A percentile compares a stretch with the other conserved stretches of the same genome.
Evolutionary conservation across 2,888 invertebrate species (phyloP).

Genomic region (Bugulina stolonifera): DNA sequence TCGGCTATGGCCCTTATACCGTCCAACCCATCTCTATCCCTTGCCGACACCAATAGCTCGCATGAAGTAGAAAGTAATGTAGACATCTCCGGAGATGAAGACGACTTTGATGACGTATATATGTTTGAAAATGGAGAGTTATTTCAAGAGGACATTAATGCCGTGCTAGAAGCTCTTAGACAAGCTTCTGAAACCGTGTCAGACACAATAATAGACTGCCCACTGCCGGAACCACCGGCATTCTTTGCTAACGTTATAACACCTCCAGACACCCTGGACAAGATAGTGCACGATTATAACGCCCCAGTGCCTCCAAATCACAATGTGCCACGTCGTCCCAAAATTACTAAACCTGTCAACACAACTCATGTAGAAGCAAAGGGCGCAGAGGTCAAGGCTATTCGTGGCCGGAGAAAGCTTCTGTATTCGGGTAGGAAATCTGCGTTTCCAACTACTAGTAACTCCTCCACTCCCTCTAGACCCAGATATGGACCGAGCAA

Average conservation of each 20-base stretch:
- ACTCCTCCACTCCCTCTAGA: background rate
- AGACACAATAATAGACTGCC: background rate
- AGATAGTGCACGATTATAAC: background rate
- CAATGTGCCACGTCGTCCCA: background rate
- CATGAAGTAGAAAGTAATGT: background rate
- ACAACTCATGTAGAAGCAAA: background rate
- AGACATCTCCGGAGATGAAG: slow-evolving; percentile 17
- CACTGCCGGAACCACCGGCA: background rate
- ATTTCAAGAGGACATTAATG: slow-evolving; percentile 1
- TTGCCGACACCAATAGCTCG: background rate
- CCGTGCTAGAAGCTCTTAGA: background rate
- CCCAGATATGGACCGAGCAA: background rate
- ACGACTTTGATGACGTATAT: slow-evolving; percentile 19
- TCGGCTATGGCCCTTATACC: slow-evolving; percentile 11
- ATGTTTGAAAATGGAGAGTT: slow-evolving; percentile 10
- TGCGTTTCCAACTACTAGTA: background rate
- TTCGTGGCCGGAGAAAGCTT: slow-evolving; percentile 6
- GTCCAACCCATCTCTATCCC: background rate
- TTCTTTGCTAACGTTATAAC: background rate
- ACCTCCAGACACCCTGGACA: too few relatives aligned
- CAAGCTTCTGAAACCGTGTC: background rate
- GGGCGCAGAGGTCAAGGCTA: background rate
- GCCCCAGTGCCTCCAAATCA: background rate
- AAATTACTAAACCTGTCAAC: slow-evolving; percentile 9
- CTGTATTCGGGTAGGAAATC: background rate